phyloP scores from a whole-genome alignment of 2,888 invertebrate species.

The Koerneria pararmatus region DNA sequence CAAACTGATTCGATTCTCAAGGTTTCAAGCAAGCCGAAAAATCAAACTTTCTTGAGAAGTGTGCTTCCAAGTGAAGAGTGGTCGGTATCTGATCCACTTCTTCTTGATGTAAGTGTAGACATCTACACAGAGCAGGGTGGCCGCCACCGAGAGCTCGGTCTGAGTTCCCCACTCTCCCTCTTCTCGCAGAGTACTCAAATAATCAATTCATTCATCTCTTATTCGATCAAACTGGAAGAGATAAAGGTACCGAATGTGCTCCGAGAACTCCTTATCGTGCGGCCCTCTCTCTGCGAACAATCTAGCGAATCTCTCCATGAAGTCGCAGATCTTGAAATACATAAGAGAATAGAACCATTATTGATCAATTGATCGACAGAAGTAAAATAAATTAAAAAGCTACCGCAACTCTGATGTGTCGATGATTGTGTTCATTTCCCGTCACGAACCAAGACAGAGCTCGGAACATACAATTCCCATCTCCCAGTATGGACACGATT shows the following conservation, averaged over 20 bases:
- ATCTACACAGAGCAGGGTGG: constrained; percentile 18
- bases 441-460: constrained; percentile 13
- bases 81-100: constrained; percentile 10
- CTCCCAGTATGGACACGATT: constrained; percentile 3
- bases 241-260: not conserved
- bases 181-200: not conserved
- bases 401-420: not conserved
- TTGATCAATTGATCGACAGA: not conserved
- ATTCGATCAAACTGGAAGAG: not conserved
- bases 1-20: too few relatives aligned
- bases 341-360: not conserved
- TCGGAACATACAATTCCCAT: constrained; percentile 19
- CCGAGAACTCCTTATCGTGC: not conserved
- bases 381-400: not conserved
- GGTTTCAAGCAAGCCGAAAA: too few relatives aligned
- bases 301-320: constrained; percentile 7
- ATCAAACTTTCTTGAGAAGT: too few relatives aligned
- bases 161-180: constrained; percentile 19
- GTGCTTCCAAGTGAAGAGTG: too few relatives aligned
- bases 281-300: not conserved
- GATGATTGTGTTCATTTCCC: not conserved
- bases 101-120: constrained; percentile 14
- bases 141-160: constrained; percentile 12
- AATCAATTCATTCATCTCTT: not conserved
- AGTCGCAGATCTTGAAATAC: not conserved